phyloP scores from a whole-genome alignment of 1,140 invertebrate genomes.

The Zaprionus tsacasi region DNA sequence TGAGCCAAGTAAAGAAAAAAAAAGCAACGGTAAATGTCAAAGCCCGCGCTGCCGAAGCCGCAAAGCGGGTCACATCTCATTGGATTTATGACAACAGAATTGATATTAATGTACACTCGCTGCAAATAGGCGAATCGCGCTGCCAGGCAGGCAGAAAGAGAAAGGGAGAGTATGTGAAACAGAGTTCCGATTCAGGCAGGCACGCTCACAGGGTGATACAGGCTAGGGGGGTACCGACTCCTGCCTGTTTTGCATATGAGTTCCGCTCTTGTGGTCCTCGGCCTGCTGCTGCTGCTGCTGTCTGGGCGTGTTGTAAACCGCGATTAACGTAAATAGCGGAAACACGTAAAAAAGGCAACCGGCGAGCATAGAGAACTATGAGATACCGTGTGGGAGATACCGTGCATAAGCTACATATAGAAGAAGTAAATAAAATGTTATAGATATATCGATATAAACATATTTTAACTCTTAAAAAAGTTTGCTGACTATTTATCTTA shows the following conservation, averaged over 20 bases:
- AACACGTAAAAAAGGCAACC: constrained; percentile 8
- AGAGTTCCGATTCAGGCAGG: neutral
- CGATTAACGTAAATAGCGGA: constrained; percentile 73
- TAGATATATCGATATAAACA: neutral
- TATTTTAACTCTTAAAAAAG: too few species aligned
- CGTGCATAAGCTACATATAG: neutral
- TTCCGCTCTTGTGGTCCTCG: constrained; percentile 31
- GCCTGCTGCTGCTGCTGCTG: constrained; percentile 15
- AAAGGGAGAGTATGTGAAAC: neutral
- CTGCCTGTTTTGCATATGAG: constrained; percentile 57
- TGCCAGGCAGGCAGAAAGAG: neutral
- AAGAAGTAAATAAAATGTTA: too few species aligned
- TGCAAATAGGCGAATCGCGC: constrained; percentile 38
- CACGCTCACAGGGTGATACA: neutral
- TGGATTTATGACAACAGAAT: constrained; percentile 81
- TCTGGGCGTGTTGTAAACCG: constrained; percentile 65
- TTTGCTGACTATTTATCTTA: neutral
- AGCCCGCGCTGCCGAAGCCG: constrained; percentile 28
- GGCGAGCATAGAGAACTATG: neutral
- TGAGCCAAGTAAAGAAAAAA: neutral
- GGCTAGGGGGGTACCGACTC: neutral
- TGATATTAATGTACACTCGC: constrained; percentile 71
- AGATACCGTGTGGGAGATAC: neutral
- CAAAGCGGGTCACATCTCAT: constrained; percentile 59
- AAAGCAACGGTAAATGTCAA: constrained; percentile 47